Evolutionary conservation across 2,113 vertebrate species (phyloP).

Genomic region (Plestiodon gilberti): DNA sequence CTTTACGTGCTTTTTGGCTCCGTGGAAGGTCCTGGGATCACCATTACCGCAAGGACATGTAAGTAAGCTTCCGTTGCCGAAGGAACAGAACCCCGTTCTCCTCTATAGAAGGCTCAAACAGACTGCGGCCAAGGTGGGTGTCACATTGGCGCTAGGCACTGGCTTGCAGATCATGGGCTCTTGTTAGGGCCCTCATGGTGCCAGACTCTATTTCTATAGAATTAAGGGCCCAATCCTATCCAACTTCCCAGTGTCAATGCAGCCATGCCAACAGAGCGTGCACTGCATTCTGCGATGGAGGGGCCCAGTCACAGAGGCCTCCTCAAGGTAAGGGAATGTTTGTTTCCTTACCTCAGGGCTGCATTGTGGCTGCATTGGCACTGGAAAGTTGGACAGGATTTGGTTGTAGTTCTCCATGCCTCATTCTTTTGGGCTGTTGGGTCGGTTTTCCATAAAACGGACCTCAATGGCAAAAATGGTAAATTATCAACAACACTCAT

Average conservation of each 20-base stretch:
- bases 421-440: too few species aligned
- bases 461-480: neutral
- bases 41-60: constrained; percentile 86
- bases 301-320: too few species aligned
- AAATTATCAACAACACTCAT: neutral
- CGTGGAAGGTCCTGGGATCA: constrained; percentile 83
- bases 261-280: too few species aligned
- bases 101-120: rapidly evolving
- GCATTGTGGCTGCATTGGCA: too few species aligned
- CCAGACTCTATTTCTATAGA: neutral
- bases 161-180: neutral
- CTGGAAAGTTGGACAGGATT: too few species aligned
- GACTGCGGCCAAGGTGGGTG: neutral
- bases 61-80: constrained; percentile 43
- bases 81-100: neutral
- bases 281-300: too few species aligned
- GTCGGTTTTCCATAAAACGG: neutral
- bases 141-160: neutral
- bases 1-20: constrained; percentile 88
- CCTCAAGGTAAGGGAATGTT: too few species aligned
- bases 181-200: neutral
- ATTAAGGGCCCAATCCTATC: too few species aligned
- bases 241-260: neutral
- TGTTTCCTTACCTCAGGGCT: too few species aligned
- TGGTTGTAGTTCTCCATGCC: too few species aligned